Evolutionary conservation across 2,797 vertebrate species (phyloP).

Genomic region (Sebastes glaucus): DNA sequence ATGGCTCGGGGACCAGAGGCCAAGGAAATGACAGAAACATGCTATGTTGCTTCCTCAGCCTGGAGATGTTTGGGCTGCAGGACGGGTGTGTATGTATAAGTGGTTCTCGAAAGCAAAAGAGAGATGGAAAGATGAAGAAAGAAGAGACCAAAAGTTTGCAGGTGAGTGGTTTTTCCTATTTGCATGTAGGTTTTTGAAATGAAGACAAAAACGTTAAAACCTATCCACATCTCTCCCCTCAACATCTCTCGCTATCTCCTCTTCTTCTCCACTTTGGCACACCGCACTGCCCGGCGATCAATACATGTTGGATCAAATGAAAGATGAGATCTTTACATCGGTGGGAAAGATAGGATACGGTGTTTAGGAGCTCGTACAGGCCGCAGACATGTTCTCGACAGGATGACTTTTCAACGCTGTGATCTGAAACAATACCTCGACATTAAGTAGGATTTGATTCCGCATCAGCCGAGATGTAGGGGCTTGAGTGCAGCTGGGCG

Average conservation of each 20-base stretch:
- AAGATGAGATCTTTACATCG: conserved; percentile 41
- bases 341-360: not conserved
- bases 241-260: not conserved
- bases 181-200: not conserved
- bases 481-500: conserved; percentile 20
- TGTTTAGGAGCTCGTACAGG: not conserved
- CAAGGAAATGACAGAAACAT: conserved; percentile 65
- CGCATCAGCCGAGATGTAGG: not conserved
- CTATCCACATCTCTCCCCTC: not conserved
- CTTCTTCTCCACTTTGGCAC: not conserved
- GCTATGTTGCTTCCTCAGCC: conserved; percentile 51
- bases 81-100: not conserved
- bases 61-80: not conserved
- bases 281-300: conserved; percentile 23
- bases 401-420: conserved; percentile 3
- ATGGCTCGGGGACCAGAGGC: conserved; percentile 58
- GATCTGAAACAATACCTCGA: not conserved
- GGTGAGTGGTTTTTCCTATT: not conserved
- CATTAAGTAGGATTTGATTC: conserved; percentile 23
- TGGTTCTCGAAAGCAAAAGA: not conserved
- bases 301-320: conserved; percentile 45
- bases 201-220: not conserved
- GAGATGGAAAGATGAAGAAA: not conserved
- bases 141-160: not conserved
- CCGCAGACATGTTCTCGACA: not conserved